These are phyloP conservation scores for Phenganax stokvisi DNA, from an alignment of 92 coral and sea anemone species.

Conservation along the genomic window DNA sequence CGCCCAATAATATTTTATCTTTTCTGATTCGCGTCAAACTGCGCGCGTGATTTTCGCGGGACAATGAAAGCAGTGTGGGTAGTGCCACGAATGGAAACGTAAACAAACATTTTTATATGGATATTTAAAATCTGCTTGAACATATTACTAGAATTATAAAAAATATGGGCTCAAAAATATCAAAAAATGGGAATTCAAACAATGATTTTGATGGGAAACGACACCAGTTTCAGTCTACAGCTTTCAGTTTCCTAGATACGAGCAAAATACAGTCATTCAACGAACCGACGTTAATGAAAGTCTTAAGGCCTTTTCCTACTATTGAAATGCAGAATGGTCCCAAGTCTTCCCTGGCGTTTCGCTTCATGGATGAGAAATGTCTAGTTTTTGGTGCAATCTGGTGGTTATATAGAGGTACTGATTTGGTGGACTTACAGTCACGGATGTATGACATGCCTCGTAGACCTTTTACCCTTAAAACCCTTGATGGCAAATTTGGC, in stretches of 20 bases:
- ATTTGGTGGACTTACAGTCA: not conserved
- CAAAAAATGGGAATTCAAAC: not conserved
- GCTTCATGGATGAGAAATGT: not conserved
- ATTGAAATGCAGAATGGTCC: not conserved
- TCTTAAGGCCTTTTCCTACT: not conserved
- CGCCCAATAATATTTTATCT: too few species aligned
- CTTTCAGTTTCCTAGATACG: constrained; percentile 14
- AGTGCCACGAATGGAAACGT: too few species aligned
- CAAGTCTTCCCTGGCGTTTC: constrained; percentile 9
- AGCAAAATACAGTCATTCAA: not conserved
- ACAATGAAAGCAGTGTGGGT: too few species aligned
- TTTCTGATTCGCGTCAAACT: too few species aligned
- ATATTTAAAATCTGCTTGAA: too few species aligned
- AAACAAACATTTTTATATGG: too few species aligned
- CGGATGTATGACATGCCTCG: not conserved
- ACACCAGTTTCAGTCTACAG: not conserved
- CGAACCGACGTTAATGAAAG: not conserved
- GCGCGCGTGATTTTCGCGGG: too few species aligned
- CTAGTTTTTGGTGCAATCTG: constrained; percentile 8
- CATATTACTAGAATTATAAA: not conserved
- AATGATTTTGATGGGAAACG: too few species aligned
- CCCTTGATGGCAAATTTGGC: not conserved
- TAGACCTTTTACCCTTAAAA: not conserved
- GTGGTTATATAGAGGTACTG: not conserved
- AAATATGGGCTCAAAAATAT: constrained; percentile 9